Conservation (phyloP, 2,113 vertebrate species). For the Sorex fumeus region DNA sequence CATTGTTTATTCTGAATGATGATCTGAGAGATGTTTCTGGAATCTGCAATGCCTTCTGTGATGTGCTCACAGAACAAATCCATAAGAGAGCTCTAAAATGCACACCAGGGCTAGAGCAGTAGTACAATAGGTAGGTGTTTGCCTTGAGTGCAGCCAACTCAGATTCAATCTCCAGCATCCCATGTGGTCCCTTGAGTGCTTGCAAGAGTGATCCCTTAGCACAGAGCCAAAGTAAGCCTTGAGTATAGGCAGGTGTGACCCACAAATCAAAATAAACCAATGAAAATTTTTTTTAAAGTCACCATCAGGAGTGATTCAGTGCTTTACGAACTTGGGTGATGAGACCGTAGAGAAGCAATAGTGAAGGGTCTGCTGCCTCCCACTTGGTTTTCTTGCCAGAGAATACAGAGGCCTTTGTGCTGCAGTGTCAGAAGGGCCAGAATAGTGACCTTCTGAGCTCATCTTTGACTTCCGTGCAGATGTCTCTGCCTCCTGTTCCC, state of each 20-base stretch:
- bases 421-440: neutral
- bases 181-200: too few species aligned
- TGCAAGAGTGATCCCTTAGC: too few species aligned
- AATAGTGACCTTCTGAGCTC: neutral
- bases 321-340: neutral
- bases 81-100: neutral
- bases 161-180: too few species aligned
- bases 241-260: too few species aligned
- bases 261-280: too few species aligned
- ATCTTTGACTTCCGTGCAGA: neutral
- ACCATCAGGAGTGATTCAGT: neutral
- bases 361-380: neutral
- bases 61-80: neutral
- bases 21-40: neutral
- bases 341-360: neutral
- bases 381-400: neutral
- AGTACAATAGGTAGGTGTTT: too few species aligned
- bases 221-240: too few species aligned
- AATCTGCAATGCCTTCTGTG: neutral
- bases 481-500: neutral
- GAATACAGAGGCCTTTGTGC: neutral
- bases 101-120: too few species aligned
- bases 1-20: neutral
- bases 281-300: too few species aligned
- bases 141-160: too few species aligned